These are phyloP conservation scores for Sericinus montela DNA, from an alignment of 2,888 invertebrate genomes.

Conservation along the genomic window DNA sequence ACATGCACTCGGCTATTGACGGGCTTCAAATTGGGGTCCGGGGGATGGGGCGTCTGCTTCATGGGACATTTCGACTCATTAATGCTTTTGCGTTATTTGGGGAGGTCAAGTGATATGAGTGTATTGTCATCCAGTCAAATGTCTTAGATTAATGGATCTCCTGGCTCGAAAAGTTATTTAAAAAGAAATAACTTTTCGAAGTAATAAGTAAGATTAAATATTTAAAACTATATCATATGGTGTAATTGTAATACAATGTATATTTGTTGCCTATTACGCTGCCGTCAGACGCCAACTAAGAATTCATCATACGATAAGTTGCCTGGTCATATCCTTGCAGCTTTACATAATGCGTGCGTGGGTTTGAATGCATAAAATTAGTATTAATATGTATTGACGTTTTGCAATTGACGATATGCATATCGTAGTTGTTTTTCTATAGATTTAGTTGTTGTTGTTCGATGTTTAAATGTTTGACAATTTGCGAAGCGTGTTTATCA, in stretches of 20 bases:
- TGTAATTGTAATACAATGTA: background rate
- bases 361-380: conserved; percentile 12
- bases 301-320: conserved; percentile 12
- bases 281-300: conserved; percentile 7
- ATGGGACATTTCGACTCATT: conserved; percentile 46
- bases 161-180: too few species aligned
- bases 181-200: too few species aligned
- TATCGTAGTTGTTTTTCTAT: background rate
- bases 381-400: conserved; percentile 8
- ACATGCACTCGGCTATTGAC: conserved; percentile 53
- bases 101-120: conserved; percentile 49
- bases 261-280: background rate
- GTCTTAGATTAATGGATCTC: too few species aligned
- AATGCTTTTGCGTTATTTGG: conserved; percentile 49
- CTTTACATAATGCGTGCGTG: conserved; percentile 19
- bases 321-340: conserved; percentile 13
- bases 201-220: too few species aligned
- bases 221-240: background rate
- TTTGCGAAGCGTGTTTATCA: too few species aligned
- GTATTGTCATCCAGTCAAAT: conserved; percentile 28
- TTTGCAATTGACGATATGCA: conserved; percentile 4
- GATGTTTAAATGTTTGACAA: too few species aligned
- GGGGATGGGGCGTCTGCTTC: conserved; percentile 16
- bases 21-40: conserved; percentile 27
- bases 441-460: background rate